Evolutionary conservation across 1,140 invertebrate genomes (phyloP), one percentile per base, ranked within the genome.

Genomic region (Magallana angulata): DNA sequence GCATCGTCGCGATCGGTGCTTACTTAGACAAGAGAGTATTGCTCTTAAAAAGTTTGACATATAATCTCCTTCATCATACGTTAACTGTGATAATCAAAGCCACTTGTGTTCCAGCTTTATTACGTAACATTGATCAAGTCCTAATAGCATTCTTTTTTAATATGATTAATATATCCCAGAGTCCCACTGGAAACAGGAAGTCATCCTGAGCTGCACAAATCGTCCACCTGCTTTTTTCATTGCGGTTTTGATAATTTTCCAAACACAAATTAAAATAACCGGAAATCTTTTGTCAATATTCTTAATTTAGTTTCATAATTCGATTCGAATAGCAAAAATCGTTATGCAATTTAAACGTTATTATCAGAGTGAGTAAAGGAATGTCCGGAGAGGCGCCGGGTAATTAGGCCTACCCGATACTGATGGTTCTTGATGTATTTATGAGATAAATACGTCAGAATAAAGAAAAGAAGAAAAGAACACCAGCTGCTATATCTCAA

Each of bases 1-100:
- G 7, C 16, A 64, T 16, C 60, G 18, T 16, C 18, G 18, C 16
- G 7, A 64, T 16, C 60, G 18, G 60, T 64, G 18, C 16, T 16
- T 64, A 18, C 16, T 64, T 16, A 18, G 60, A 64, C 64, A 71
- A 24, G 24, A 71, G 11, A 76, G 12, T 30, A 76, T 76, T 12
- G 18, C 24, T 30, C 24, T 76, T 30, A 7, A 76, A 7, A 76
- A 76, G 68, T 76, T 36, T 9, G 68, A 24, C 24, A 12, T 48
- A 48, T 76, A 6, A 30, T 76, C 24, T 76, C 36, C 9, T 76
- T 76, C 18, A 76, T 76, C 24, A 76, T 30, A 5, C 68, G 36
- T 76, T 16, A 7, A 24, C 68, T 76, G 68, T 30, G 68, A 76
- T 76, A 76, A 76, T 76, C 30, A 76, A 76, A 30, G 12, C 68